Evolutionary conservation across 2,888 invertebrate genomes (phyloP).

Genomic region (Cephalotes varians): DNA sequence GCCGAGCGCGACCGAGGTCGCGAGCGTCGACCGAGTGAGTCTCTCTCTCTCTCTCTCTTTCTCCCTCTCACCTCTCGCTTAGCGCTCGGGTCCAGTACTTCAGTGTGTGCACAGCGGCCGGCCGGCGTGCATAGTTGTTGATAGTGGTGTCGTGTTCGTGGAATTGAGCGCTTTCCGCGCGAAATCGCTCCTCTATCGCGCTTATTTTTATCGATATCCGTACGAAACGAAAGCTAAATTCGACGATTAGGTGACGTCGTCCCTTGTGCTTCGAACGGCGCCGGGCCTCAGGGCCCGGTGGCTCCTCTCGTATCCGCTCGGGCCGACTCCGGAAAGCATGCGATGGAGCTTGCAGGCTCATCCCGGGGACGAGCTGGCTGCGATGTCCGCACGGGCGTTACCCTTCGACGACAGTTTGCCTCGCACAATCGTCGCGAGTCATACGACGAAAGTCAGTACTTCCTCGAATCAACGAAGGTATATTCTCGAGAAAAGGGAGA

Average conservation of each 20-base stretch:
- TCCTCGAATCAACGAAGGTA: slow-evolving; percentile 56
- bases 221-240: slow-evolving; percentile 10
- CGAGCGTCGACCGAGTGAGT: slow-evolving; percentile 62
- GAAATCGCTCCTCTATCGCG: not conserved
- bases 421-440: slow-evolving; percentile 55
- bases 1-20: slow-evolving; percentile 67
- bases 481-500: slow-evolving; percentile 19
- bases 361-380: slow-evolving; percentile 61
- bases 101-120: slow-evolving; percentile 84
- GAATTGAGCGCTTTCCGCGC: slow-evolving; percentile 34
- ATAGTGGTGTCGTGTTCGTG: slow-evolving; percentile 59
- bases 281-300: slow-evolving; percentile 75
- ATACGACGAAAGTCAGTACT: slow-evolving; percentile 43
- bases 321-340: slow-evolving; percentile 52
- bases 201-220: not conserved
- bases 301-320: slow-evolving; percentile 52
- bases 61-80: slow-evolving; percentile 27
- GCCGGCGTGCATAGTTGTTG: slow-evolving; percentile 81
- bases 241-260: slow-evolving; percentile 27
- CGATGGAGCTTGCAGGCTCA: slow-evolving; percentile 66
- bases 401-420: slow-evolving; percentile 53
- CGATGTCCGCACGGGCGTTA: slow-evolving; percentile 69
- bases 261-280: slow-evolving; percentile 57
- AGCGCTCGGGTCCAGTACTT: slow-evolving; percentile 63
- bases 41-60: slow-evolving; percentile 32